These are phyloP conservation scores for Balaeniceps rex DNA, from an alignment of 2,113 vertebrate genomes.

Conservation along the genomic window DNA sequence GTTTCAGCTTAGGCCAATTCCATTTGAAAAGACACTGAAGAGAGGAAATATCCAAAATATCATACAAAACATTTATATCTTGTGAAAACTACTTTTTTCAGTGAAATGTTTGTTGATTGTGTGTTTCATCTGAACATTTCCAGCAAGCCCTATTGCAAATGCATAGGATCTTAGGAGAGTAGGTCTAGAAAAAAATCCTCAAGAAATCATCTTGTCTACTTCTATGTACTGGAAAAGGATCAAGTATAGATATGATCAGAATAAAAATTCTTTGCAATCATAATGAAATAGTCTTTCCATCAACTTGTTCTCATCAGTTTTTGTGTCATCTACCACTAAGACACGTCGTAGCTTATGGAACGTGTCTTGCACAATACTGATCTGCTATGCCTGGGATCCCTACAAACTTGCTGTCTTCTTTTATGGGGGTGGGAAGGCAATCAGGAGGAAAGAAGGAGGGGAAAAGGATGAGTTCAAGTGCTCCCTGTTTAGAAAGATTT, in stretches of 20 bases:
- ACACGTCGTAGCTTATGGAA: neutral
- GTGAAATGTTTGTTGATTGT: neutral
- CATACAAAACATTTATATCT: neutral
- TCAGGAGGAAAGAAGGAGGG: neutral
- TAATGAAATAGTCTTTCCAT: neutral
- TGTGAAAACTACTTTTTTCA: neutral
- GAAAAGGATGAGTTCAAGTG: neutral
- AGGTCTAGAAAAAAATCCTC: neutral
- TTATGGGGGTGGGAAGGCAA: neutral
- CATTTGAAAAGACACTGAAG: neutral
- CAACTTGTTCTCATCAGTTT: neutral
- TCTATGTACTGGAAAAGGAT: neutral
- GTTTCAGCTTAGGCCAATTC: neutral
- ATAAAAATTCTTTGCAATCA: neutral
- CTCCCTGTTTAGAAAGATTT: neutral
- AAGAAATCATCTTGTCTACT: neutral
- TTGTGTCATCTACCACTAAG: neutral
- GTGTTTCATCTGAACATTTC: neutral
- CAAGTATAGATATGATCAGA: neutral
- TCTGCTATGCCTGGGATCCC: neutral
- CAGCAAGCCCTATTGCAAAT: neutral
- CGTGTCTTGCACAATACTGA: neutral
- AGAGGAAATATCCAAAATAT: neutral
- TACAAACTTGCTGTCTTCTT: neutral
- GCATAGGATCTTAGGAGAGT: neutral